Percentiles rank a stretch among this genome's conserved stretches.
Evolutionary conservation across 53 echinoderm and acorn worm species (phyloP).

Genomic region (Patiria pectinifera): DNA sequence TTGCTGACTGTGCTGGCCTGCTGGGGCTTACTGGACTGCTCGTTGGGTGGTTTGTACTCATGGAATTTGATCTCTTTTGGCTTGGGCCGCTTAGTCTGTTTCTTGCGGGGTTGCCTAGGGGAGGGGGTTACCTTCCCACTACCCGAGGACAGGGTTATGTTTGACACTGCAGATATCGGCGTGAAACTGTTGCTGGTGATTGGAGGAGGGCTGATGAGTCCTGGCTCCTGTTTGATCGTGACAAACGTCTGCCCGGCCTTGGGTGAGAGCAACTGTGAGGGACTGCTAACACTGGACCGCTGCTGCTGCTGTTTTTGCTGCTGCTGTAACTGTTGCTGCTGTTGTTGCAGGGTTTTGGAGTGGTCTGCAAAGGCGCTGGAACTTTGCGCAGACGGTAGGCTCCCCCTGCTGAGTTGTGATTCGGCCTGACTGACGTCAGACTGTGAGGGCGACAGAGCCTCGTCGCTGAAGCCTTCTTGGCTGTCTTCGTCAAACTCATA

Average conservation of each 20-base stretch:
- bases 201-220: conserved; percentile 86
- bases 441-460: conserved; percentile 91
- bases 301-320: conserved; percentile 59
- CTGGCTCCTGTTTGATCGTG: conserved; percentile 86
- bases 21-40: conserved; percentile 77
- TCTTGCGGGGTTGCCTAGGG: conserved; percentile 82
- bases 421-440: conserved; percentile 72
- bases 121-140: conserved; percentile 58
- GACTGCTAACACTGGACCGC: conserved; percentile 28
- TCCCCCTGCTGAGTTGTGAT: conserved; percentile 52
- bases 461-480: conserved; percentile 76
- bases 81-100: conserved; percentile 87
- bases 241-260: conserved; percentile 63
- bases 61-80: conserved; percentile 99
- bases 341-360: conserved; percentile 24
- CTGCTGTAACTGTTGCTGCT: conserved; percentile 35
- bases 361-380: conserved; percentile 9
- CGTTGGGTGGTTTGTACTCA: conserved; percentile 98
- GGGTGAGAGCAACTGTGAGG: conserved; percentile 43
- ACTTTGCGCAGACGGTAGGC: conserved; percentile 49
- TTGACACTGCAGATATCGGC: conserved; percentile 48
- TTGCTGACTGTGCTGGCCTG: conserved; percentile 68
- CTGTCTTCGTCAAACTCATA: conserved; percentile 89
- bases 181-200: conserved; percentile 47
- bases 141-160: conserved; percentile 23